Evolutionary conservation across 1,140 invertebrate species (phyloP).

Genomic region (Leptinotarsa undecemlineata): DNA sequence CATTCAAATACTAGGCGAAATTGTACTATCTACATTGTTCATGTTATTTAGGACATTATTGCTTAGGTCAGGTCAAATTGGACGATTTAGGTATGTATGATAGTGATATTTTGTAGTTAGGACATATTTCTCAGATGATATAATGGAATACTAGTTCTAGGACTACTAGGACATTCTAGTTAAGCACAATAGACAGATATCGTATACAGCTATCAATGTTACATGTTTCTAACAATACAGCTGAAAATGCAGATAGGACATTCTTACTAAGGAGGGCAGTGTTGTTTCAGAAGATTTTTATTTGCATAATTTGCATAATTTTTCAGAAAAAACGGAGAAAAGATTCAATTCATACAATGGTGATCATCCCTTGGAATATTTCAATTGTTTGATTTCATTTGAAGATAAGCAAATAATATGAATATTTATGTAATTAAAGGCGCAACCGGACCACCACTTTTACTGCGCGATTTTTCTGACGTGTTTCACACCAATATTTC

Average conservation of each 20-base stretch:
- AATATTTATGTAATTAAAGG: no score
- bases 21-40: slow-evolving; percentile 12
- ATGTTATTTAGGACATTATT: slow-evolving; percentile 20
- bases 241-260: slow-evolving; percentile 12
- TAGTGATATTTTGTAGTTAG: slow-evolving; percentile 7
- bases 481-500: no score
- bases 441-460: no score
- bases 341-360: no score
- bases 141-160: slow-evolving; percentile 7
- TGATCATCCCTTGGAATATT: no score
- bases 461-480: no score
- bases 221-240: slow-evolving; percentile 12
- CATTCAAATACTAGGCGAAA: slow-evolving; percentile 7
- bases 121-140: slow-evolving; percentile 16
- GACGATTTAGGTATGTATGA: slow-evolving; percentile 16
- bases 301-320: no score
- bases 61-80: slow-evolving; percentile 18
- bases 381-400: no score
- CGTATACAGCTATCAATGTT: slow-evolving; percentile 7
- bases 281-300: no score
- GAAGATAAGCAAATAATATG: no score
- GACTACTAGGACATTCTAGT: slow-evolving; percentile 11
- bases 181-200: slow-evolving; percentile 2
- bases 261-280: slow-evolving; percentile 14
- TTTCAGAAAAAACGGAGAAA: no score